Conservation (phyloP, 2,797 vertebrate species). For the Phrynocephalus guinanensis region DNA sequence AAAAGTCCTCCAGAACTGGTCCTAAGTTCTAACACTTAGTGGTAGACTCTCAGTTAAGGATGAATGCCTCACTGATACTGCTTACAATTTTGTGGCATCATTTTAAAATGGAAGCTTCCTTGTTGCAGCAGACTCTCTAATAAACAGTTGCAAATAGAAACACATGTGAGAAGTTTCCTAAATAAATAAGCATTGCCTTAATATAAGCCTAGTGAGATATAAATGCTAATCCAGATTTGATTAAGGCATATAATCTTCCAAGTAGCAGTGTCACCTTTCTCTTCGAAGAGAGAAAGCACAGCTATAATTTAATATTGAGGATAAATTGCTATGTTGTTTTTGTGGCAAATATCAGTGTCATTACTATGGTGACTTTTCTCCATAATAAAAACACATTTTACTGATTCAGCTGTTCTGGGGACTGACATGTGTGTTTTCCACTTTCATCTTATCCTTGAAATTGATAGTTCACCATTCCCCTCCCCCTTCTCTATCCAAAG, state of each 20-base stretch:
- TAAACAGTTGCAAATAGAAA: background rate
- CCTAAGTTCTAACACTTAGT: background rate
- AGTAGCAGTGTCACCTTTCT: constrained; percentile 25
- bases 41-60: background rate
- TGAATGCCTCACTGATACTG: background rate
- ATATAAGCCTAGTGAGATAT: constrained; percentile 10
- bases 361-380: constrained; percentile 54
- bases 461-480: constrained; percentile 42
- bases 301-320: constrained; percentile 55
- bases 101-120: background rate
- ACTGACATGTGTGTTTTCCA: constrained; percentile 45
- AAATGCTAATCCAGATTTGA: constrained; percentile 15
- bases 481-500: background rate
- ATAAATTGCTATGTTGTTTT: constrained; percentile 53
- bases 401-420: constrained; percentile 49
- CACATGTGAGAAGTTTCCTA: background rate
- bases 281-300: constrained; percentile 30
- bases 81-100: background rate
- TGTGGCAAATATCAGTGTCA: constrained; percentile 43
- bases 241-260: constrained; percentile 17
- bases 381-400: constrained; percentile 55
- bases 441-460: constrained; percentile 54
- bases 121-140: background rate
- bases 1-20: too few species aligned
- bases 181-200: background rate